Base-by-base conservation (phyloP, 2,113 vertebrate genomes). In the Mungos mungo region DNA sequence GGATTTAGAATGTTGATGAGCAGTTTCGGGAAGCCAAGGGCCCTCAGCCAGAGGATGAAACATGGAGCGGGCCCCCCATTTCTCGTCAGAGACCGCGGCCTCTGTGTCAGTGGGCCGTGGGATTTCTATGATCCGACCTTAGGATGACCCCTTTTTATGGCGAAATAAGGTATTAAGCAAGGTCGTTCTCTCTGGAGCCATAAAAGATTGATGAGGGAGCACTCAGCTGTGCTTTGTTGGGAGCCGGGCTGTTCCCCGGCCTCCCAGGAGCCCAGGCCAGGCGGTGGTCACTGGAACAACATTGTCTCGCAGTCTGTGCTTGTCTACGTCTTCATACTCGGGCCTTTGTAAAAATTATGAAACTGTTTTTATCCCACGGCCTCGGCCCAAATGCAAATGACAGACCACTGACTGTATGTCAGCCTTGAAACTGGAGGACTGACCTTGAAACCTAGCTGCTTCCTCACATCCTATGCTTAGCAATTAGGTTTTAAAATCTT, bases 61-160 rank as follows among this genome's bases (percentile, higher is more conserved):
- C 85, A 76, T 18, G 12, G 69, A 47, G 33, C 50, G 38, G 6
- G 14, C 29, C 16, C 12, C 18, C 25, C 57, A 50, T 91, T 96
- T 96, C 72, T 92, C 11, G 1, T 85, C 72, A 65, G 83, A 88
- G 90, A 76, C n/a, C 2, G 47, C 88, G 47, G 38, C 83, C 74
- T 89, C 54, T 2, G 50, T 77, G 89, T 93, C 87, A 47, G 63
- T 52, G 57, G 83, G 41, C 5, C 74, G 1, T 2, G 35, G 27
- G 45, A n/a, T 76, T 89, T 93, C 93, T 74, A 13, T 15, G 85
- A 47, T 57, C 86, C 82, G 96, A 96, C 96, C 27, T 88, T 11
- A 93, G 23, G 68, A 69, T 94, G 95, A 96, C 92, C 95, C 93
- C 77, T 96, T 60, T 94, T 90, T 54, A 94, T 89, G 84, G 93